Percentiles rank a stretch among this genome's conserved stretches.
phyloP scores from a whole-genome alignment of 2,888 invertebrate genomes.

The Synergus umbraculus region DNA sequence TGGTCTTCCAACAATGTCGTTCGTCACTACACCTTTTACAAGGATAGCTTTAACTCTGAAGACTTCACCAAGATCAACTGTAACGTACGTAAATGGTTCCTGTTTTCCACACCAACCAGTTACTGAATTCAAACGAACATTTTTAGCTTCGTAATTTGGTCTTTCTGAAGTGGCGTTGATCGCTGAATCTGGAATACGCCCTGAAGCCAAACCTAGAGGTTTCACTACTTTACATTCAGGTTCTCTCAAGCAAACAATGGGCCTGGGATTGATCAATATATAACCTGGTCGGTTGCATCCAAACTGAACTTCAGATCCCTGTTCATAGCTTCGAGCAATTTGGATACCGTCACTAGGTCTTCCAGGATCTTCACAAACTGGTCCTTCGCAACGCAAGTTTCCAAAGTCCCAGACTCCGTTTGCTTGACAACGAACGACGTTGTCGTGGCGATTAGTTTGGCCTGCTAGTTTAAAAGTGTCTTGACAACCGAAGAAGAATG shows the following conservation, averaged over 20 bases:
- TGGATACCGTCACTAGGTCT: constrained; percentile 95
- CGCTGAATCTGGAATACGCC: constrained; percentile 94
- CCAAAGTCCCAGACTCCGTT: constrained; percentile 99
- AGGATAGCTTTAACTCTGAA: constrained; percentile 94
- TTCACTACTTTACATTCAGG: constrained; percentile 96
- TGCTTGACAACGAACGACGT: constrained; percentile 92
- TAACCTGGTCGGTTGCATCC: constrained; percentile 95
- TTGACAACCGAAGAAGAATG: constrained; percentile 97
- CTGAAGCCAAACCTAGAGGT: constrained; percentile 94
- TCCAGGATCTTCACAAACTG: constrained; percentile 97
- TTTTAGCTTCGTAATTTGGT: constrained; percentile 94
- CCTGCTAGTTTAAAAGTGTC: constrained; percentile 96
- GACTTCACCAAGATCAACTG: constrained; percentile 96
- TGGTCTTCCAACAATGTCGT: constrained; percentile 96
- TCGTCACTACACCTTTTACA: constrained; percentile 96
- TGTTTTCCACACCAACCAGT: constrained; percentile 98
- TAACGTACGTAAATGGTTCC: constrained; percentile 97
- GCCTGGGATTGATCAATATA: constrained; percentile 93
- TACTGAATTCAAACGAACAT: constrained; percentile 93
- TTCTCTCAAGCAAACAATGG: constrained; percentile 93
- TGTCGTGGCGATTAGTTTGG: constrained; percentile 93
- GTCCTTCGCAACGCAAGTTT: constrained; percentile 96
- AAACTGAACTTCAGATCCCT: constrained; percentile 94
- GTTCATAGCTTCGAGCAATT: constrained; percentile 89
- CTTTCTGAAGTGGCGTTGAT: constrained; percentile 97